Base-by-base conservation (phyloP, 2,797 vertebrate species). In the Pangasius krempfi region DNA sequence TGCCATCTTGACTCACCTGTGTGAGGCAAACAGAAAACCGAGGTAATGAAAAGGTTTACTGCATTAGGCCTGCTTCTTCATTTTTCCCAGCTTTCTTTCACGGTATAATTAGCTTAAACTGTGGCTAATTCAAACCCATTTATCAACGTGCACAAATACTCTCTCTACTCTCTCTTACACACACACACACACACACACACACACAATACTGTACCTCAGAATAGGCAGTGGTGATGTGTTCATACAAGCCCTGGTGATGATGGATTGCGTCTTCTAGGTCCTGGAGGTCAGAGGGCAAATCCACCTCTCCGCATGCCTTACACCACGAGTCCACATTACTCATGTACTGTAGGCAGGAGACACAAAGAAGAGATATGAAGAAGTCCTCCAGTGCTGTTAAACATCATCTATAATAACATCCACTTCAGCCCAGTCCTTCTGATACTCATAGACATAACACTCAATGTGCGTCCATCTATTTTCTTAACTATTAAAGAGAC, bases 261-360 rank as follows among this genome's bases (percentile, higher is more conserved):
- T 99, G 99, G 88, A 99, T 99, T 89, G 97, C 98, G 0, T 99
- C 99, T 93, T 99, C 99, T 27, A 99, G 96, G 92, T 99, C 99
- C 93, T 99, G 99, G 12, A 99, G 96, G 92, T 99, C 99, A 0
- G 99, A 99, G 1, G 99, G 99, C 91, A 99, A 94, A 84, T 99
- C 99, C 78, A 99, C 98, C 88, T 99, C 98, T 0, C 99, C 98
- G 8, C 99, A 99, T 0, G 98, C 98, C 93, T 99, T 99, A 88
- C 98, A 99, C 99, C 99, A 99, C 0, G 98, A 97, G 94, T 99
- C 98, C 94, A 99, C 98, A 2, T 99, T 99, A 92, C 96, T 97
- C 98, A 99, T 99, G 91, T 99, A 99, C 99, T 99, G 92, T 70
- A 92, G 66, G 60, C 47, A 84, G 0, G 90, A 86, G 18, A 90